Percentiles rank a stretch among this genome's conserved stretches.
phyloP scores from a whole-genome alignment of 2,888 invertebrate genomes.

The Lithosia quadra region DNA sequence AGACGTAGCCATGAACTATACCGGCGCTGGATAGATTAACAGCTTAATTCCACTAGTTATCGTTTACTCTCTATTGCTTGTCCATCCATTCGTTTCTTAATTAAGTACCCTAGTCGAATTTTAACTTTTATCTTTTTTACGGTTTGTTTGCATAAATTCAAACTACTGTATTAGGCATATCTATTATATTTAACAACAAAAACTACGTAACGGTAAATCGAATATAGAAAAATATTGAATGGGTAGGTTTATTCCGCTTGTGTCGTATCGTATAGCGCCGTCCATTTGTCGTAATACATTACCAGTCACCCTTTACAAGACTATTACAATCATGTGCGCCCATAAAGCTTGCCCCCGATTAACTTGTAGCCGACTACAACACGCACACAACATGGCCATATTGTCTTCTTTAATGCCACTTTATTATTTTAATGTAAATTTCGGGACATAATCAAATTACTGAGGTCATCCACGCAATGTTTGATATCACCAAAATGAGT shows the following conservation, averaged over 20 bases:
- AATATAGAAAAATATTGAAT: conserved; percentile 5
- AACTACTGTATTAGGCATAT: conserved; percentile 11
- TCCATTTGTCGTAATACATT: conserved; percentile 66
- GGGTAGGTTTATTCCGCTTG: conserved; percentile 27
- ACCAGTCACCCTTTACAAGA: conserved; percentile 71
- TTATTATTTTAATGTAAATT: conserved; percentile 72
- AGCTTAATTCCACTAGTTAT: conserved; percentile 52
- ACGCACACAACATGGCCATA: conserved; percentile 56
- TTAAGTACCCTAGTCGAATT: conserved; percentile 24
- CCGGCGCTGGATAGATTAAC: conserved; percentile 47
- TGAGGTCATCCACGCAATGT: conserved; percentile 66
- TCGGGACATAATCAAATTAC: conserved; percentile 71
- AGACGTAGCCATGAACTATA: conserved; percentile 62
- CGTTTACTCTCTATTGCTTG: conserved; percentile 32
- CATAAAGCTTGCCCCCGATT: conserved; percentile 70
- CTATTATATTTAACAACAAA: neutral
- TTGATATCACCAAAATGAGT: conserved; percentile 48
- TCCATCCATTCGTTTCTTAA: conserved; percentile 30
- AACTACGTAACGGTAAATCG: conserved; percentile 13
- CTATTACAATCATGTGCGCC: conserved; percentile 71
- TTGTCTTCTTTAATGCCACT: conserved; percentile 59
- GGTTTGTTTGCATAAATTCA: conserved; percentile 27
- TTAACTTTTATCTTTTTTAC: conserved; percentile 30
- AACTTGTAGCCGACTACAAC: conserved; percentile 61
- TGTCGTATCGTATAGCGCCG: conserved; percentile 45